Percentiles rank a stretch among this genome's conserved stretches.
phyloP scores from a whole-genome alignment of 1,140 invertebrate genomes.

The Heliothis subflexa region DNA sequence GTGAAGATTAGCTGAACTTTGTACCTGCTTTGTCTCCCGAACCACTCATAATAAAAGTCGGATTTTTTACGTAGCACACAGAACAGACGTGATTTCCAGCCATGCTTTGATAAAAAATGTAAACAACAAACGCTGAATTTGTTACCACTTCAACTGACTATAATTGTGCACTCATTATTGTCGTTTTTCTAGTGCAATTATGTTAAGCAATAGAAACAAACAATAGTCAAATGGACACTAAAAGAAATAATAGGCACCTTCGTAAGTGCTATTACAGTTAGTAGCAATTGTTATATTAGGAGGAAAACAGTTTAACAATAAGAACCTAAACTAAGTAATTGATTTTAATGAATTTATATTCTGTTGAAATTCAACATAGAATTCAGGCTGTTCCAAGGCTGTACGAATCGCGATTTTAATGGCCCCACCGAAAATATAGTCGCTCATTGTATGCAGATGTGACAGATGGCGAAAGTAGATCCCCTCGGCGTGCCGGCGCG shows the following conservation, averaged over 20 bases:
- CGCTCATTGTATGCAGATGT: slow-evolving; percentile 72
- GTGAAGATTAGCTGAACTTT: too few relatives aligned
- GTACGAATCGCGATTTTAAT: slow-evolving; percentile 27
- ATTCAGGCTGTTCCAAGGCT: background rate
- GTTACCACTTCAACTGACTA: too few relatives aligned
- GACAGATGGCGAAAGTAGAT: slow-evolving; percentile 71
- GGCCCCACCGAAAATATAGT: slow-evolving; percentile 30
- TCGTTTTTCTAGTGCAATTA: background rate
- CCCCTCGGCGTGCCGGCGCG: slow-evolving; percentile 56
- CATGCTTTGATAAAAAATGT: too few relatives aligned
- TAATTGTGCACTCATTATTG: too few relatives aligned
- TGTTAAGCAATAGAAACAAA: background rate
- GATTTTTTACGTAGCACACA: too few relatives aligned
- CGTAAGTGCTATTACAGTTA: slow-evolving; percentile 10
- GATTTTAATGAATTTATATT: slow-evolving; percentile 7
- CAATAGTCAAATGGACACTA: slow-evolving; percentile 21
- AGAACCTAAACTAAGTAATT: slow-evolving; percentile 10
- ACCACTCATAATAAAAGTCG: too few relatives aligned
- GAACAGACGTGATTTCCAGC: too few relatives aligned
- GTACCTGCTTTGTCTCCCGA: too few relatives aligned
- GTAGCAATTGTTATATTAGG: slow-evolving; percentile 8
- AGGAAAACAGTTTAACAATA: slow-evolving; percentile 23
- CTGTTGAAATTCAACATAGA: background rate
- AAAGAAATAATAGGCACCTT: background rate
- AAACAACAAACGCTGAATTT: too few relatives aligned